Base-by-base conservation (phyloP, 2,113 vertebrate genomes). In the Cyanoderma ruficeps region DNA sequence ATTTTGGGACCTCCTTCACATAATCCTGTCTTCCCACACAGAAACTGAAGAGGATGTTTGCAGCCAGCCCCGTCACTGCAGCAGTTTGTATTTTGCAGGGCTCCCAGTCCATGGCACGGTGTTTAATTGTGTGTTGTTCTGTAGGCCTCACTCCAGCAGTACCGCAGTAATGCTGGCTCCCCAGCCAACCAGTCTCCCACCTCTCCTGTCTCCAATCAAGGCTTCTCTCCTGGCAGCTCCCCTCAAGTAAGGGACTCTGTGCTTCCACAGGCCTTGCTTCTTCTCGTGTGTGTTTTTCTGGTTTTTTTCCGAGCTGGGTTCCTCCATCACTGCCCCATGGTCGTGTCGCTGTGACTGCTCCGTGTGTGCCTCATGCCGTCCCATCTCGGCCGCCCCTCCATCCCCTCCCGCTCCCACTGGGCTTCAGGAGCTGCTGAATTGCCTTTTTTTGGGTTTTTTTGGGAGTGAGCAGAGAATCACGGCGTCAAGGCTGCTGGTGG, bases 121-220 rank as follows among this genome's bases (percentile, higher is more conserved):
- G 91, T 97, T 97, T 98, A 98, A 97, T 88, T 96, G 90, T 97
- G 97, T 98, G 97, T 98, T 95, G 97, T 98, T 97, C 98, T 97
- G 97, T 98, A 99, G 98, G 98, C 98, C 94, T 98, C 98, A 96
- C 98, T 99, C 98, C 99, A 99, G 98, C 99, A 99, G 99, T 99
- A 99, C 98, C 99, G 99, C 98, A 99, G 98, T 98, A 98, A 99
- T 97, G 98, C 99, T 96, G 99, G 99, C 74, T 99, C 99, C 97
- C 99, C 99, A 47, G 99, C 99, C 98, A 99, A 98, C 99, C 99
- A 99, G 98, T 99, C 99, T 98, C 99, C 99, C 98, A 99, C 99
- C 97, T 99, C 99, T 97, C 99, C 99, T 81, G 99, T 99, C 99
- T 99, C 99, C 99, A 99, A 99, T 99, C 99, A 99, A 99, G 99